Base-by-base conservation (phyloP, 1,140 invertebrate species). In the Euwallacea similis region DNA sequence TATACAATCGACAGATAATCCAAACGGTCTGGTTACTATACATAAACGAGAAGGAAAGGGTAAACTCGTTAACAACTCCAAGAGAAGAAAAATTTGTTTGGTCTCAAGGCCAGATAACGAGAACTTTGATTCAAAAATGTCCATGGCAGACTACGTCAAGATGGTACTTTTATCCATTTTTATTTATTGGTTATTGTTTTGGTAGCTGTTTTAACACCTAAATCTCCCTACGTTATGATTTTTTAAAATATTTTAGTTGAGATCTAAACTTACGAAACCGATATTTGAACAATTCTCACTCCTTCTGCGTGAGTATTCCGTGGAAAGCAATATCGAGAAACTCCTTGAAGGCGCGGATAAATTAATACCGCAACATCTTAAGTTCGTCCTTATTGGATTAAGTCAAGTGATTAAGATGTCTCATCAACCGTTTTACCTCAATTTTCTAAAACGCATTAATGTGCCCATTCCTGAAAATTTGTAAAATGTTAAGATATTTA, bases 291-390 rank as follows among this genome's bases (percentile, higher is more conserved):
- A 33, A 33, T 33, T 33, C 21, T 33, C 21, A 33, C 21, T 33
- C 75, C 78, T 78, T 90, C 89, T 82, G 85, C 86, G 79, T 85
- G 15, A 77, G 75, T 9, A 91, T 91, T 76, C 15, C 11, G n/a
- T 6, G 10, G 6, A 42, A 11, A 55, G 42, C 11, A 21, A 71
- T 16, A 56, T 64, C 4, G 16, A 64, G 10, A 44, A 15, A 7
- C 64, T 71, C 13, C 6, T 69, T 41, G 42, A 42, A 8, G 41
- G 11, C 2, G 59, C 62, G 11, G 66, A 69, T 33, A 4, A 50
- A 3, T 53, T 69, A 46, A 47, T 69, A 15, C 66, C 66, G 1
- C 10, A 50, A 42, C 7, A 61, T 42, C 13, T 69, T 4, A 61
- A 42, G 16, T 69, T 61, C 10, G 44, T 69, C 9, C 42, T 69